Evolutionary conservation across 2,888 invertebrate genomes (phyloP).

Genomic region (Zaprionus obscuricornis): DNA sequence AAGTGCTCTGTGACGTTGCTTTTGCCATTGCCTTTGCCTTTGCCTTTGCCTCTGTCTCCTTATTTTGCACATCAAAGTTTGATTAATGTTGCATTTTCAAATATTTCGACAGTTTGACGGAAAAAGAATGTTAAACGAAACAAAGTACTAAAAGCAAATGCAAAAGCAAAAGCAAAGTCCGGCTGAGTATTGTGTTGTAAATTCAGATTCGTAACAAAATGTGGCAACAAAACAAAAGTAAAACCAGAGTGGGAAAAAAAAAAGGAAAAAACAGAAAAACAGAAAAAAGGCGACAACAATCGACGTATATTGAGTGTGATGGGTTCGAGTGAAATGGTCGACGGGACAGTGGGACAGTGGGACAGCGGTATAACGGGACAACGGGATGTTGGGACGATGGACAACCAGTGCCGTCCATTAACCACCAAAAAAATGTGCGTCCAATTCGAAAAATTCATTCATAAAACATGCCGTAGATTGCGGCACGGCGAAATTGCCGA

Average conservation of each 20-base stretch:
- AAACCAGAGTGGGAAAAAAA: conserved; percentile 2
- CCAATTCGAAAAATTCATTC: conserved; percentile 75
- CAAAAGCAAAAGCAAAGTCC: conserved; percentile 31
- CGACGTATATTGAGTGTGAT: conserved; percentile 2
- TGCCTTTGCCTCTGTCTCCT: conserved; percentile 10
- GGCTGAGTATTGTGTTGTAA: conserved; percentile 39
- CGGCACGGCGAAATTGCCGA: conserved; percentile 47
- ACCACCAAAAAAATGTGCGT: conserved; percentile 63
- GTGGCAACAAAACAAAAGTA: conserved; percentile 1
- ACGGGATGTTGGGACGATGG: conserved; percentile 1
- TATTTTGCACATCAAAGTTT: conserved; percentile 42
- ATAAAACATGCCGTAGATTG: conserved; percentile 75
- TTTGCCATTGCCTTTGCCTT: conserved; percentile 7
- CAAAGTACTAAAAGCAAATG: neutral
- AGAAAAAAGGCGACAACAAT: conserved; percentile 18
- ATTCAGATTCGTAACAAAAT: conserved; percentile 43
- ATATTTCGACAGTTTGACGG: conserved; percentile 47
- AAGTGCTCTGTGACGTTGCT: conserved; percentile 20
- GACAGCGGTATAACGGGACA: conserved; percentile 8
- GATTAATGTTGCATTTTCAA: conserved; percentile 57
- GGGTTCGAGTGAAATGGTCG: neutral
- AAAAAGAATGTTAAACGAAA: conserved; percentile 1
- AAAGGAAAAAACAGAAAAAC: conserved; percentile 10
- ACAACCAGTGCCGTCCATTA: conserved; percentile 62
- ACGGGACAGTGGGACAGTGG: neutral